Percentiles rank a stretch among this genome's conserved stretches.
phyloP scores from a whole-genome alignment of 2,888 invertebrate species.

The Protodeltote pygarga region DNA sequence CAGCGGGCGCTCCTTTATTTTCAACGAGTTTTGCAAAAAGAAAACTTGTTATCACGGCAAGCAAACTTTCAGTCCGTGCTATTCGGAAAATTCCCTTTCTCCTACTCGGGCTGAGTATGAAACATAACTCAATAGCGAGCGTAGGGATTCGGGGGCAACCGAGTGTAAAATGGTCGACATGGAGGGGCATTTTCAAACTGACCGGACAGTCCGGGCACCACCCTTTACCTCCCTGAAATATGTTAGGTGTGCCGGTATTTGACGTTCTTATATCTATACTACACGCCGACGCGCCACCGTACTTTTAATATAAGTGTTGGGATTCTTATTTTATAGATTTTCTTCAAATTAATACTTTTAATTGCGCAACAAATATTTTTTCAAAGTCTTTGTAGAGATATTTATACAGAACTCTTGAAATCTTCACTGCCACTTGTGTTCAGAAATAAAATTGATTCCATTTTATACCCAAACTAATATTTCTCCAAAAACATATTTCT shows the following conservation, averaged over 20 bases:
- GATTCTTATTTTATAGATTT: conserved; percentile 28
- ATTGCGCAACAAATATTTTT: neutral
- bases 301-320: conserved; percentile 34
- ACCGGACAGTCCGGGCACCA: conserved; percentile 65
- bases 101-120: conserved; percentile 64
- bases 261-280: conserved; percentile 60
- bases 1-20: conserved; percentile 4
- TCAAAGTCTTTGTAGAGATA: neutral
- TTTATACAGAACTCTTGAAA: no score
- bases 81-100: conserved; percentile 58
- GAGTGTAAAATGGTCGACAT: conserved; percentile 81
- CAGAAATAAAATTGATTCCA: no score
- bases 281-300: no score
- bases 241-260: conserved; percentile 62
- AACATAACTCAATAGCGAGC: conserved; percentile 80
- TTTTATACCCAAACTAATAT: conserved; percentile 5
- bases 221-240: conserved; percentile 64
- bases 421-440: neutral
- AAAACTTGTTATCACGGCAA: conserved; percentile 30
- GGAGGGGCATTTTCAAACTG: conserved; percentile 79
- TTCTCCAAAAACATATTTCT: conserved; percentile 26
- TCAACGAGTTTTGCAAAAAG: conserved; percentile 10
- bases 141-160: conserved; percentile 74
- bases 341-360: conserved; percentile 1
- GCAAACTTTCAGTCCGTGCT: conserved; percentile 50